Base-by-base conservation (phyloP, 2,797 vertebrate genomes). In the Erithacus rubecula region DNA sequence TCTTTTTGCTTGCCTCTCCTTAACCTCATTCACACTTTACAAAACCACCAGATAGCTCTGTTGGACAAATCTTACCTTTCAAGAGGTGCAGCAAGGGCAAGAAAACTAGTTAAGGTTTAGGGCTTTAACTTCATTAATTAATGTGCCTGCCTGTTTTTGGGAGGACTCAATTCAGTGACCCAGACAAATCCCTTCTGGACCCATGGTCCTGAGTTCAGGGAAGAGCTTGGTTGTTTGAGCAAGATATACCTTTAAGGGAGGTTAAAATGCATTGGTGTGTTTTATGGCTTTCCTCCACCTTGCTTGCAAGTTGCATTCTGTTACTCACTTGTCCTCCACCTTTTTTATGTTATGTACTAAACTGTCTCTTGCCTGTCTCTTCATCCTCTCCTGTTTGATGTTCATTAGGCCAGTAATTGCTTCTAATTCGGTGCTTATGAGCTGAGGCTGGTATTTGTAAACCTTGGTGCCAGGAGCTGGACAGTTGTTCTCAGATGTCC, bases 401-500 rank as follows among this genome's bases (percentile, higher is more conserved):
- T 93, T 92, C 10, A 2, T 87, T 94, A 92, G 69, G 69, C 58
- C 32, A 72, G 27, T 86, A 91, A 81, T 95, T 92, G 65, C 43
- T 85, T 70, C 65, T 91, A 91, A 93, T 91, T 91, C 39, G 49
- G 36, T 71, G 41, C 76, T 92, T 94, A 92, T 85, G 87, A 92
- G 37, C 79, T 83, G 65, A 18, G 1, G 9, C 87, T 92, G 79
- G 58, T 93, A 83, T 93, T 89, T 85, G 83, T 91, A 95, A 95
- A 72, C 43, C 43, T 59, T 62, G 55, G 43, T 95, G 82, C 84
- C 92, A 94, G 78, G 67, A 87, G 55, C 82, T 93, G 1, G 0
- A 52, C 84, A 80, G 79, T 91, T 93, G 84, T 83, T 94, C 70
- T 86, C 79, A 75, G 55, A 82, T 69, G 72, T 92, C 82, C 76